These are phyloP conservation scores for Babylonia areolata DNA, from an alignment of 1,140 invertebrate genomes.

Conservation along the genomic window DNA sequence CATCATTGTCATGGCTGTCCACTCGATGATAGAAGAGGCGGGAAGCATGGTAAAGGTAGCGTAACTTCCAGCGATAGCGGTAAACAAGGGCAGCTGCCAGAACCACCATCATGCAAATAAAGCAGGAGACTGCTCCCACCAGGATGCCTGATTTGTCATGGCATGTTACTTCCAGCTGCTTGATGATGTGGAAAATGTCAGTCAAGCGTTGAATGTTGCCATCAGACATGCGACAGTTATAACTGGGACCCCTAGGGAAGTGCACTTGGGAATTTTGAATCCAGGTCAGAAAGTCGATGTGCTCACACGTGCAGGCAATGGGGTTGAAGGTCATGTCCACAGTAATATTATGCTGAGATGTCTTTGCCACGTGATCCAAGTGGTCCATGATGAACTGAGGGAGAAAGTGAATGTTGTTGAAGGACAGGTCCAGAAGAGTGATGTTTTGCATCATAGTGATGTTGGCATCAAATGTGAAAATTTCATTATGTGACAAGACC, in stretches of 20 bases:
- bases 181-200: constrained; percentile 30
- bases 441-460: constrained; percentile 2
- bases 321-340: constrained; percentile 39
- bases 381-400: background rate
- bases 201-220: background rate
- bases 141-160: constrained; percentile 29
- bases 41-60: constrained; percentile 46
- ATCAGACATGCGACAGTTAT: constrained; percentile 43
- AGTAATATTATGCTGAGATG: background rate
- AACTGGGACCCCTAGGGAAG: constrained; percentile 17
- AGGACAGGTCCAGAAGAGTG: constrained; percentile 24
- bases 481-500: constrained; percentile 39
- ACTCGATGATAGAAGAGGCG: constrained; percentile 21
- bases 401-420: constrained; percentile 35
- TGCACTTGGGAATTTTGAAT: constrained; percentile 23
- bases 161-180: constrained; percentile 41
- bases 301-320: constrained; percentile 50
- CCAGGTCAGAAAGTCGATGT: constrained; percentile 50
- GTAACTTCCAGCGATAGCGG: constrained; percentile 47
- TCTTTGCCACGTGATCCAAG: background rate
- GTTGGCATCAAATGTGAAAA: constrained; percentile 37
- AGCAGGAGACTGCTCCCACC: constrained; percentile 3
- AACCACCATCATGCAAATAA: constrained; percentile 37
- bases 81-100: constrained; percentile 26
- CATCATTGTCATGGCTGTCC: background rate